Conservation (phyloP, 2,888 invertebrate species). For the Branchipolynoe longqiensis region DNA sequence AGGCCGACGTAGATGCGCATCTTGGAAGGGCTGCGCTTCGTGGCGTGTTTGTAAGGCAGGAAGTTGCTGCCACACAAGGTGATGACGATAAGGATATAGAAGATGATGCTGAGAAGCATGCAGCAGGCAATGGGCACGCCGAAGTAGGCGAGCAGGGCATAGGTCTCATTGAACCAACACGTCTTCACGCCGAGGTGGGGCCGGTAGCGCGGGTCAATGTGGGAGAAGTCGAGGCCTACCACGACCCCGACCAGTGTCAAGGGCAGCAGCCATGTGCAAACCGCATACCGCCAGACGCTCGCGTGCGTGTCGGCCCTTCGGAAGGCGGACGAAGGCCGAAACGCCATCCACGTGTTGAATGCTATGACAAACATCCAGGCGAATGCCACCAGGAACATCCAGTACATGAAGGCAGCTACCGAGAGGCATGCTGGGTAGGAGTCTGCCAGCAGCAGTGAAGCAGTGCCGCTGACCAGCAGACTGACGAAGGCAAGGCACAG, state of each 20-base stretch:
- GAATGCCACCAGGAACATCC: constrained; percentile 47
- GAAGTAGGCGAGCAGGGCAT: constrained; percentile 19
- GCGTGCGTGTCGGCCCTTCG: too few relatives aligned
- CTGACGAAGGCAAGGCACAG: constrained; percentile 23
- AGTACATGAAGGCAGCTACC: neutral
- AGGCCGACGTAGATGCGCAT: neutral
- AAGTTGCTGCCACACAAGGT: neutral
- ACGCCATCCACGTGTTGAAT: constrained; percentile 20
- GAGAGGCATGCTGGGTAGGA: neutral
- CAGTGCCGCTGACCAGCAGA: constrained; percentile 5
- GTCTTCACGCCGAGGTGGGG: neutral
- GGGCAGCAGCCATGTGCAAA: constrained; percentile 8
- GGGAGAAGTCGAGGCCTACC: neutral
- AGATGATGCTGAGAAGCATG: constrained; percentile 1
- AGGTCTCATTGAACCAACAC: constrained; percentile 17
- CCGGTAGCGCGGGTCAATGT: neutral
- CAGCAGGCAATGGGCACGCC: constrained; percentile 26
- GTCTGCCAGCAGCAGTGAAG: neutral
- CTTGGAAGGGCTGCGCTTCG: neutral
- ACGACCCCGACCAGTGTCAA: neutral
- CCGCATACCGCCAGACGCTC: neutral
- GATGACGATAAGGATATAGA: neutral
- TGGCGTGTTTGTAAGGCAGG: too few relatives aligned
- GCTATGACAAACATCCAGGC: constrained; percentile 25
- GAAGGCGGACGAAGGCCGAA: constrained; percentile 4